Evolutionary conservation across 2,113 vertebrate species (phyloP).

Genomic region (Spheniscus mendiculus): DNA sequence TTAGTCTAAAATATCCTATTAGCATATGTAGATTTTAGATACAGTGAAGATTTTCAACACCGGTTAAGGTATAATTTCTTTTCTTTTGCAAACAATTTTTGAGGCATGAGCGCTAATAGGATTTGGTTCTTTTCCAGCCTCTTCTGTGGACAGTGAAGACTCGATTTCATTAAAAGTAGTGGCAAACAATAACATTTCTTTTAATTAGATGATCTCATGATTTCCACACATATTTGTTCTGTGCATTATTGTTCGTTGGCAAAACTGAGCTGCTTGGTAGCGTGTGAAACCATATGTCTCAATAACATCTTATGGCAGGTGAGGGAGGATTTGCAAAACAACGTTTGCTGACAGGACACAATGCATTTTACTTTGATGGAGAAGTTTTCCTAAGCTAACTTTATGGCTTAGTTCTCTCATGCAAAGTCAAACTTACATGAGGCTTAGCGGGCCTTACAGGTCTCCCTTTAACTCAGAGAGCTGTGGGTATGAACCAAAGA

Average conservation of each 20-base stretch:
- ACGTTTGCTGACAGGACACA: conserved; percentile 29
- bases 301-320: conserved; percentile 40
- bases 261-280: conserved; percentile 14
- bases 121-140: conserved; percentile 4
- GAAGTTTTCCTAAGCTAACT: conserved; percentile 17
- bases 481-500: background rate
- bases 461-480: background rate
- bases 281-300: conserved; percentile 58
- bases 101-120: background rate
- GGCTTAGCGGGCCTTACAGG: background rate
- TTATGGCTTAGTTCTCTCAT: background rate
- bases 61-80: background rate
- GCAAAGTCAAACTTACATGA: background rate
- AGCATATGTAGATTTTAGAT: background rate
- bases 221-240: conserved; percentile 15
- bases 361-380: conserved; percentile 13
- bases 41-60: background rate
- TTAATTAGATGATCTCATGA: conserved; percentile 57
- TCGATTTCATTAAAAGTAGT: conserved; percentile 16
- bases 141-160: background rate
- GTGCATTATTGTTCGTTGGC: conserved; percentile 30
- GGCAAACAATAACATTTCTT: conserved; percentile 24
- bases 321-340: conserved; percentile 33
- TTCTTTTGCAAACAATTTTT: background rate
- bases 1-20: background rate